Conservation (phyloP, 1,140 invertebrate genomes). For the Euwallacea similis region DNA sequence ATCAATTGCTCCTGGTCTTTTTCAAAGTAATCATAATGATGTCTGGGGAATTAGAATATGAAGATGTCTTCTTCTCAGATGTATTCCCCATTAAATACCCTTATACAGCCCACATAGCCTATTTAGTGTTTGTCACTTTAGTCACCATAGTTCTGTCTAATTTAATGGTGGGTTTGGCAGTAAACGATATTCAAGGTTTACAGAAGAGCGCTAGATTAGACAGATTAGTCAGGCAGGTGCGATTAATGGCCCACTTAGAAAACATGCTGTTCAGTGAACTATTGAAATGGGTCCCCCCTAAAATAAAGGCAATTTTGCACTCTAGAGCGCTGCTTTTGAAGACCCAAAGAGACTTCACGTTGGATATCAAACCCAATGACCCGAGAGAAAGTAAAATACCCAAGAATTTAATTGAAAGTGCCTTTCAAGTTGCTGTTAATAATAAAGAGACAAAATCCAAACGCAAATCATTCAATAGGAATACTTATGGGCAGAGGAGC, state of each 20-base stretch:
- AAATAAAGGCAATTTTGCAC: constrained; percentile 65
- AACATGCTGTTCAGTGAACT: constrained; percentile 77
- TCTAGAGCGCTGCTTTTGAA: constrained; percentile 70
- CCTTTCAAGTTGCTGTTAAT: constrained; percentile 72
- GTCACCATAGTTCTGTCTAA: constrained; percentile 86
- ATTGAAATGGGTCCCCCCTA: constrained; percentile 65
- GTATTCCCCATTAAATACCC: constrained; percentile 59
- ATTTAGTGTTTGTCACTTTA: constrained; percentile 75
- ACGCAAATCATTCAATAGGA: constrained; percentile 53
- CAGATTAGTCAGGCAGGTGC: constrained; percentile 75
- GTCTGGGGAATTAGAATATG: constrained; percentile 82
- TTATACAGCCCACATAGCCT: constrained; percentile 71
- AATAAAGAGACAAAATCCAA: constrained; percentile 61
- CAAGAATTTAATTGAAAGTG: constrained; percentile 68
- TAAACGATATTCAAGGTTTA: constrained; percentile 81
- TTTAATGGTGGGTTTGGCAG: constrained; percentile 80
- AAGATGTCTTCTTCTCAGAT: constrained; percentile 76
- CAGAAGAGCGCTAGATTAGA: constrained; percentile 79
- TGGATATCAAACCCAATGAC: constrained; percentile 76
- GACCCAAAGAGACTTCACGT: constrained; percentile 68
- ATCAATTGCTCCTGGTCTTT: constrained; percentile 62
- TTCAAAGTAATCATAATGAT: constrained; percentile 87
- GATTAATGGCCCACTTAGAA: constrained; percentile 77
- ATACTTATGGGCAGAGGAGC: neutral
- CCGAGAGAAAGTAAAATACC: constrained; percentile 76